Evolutionary conservation across 2,113 vertebrate species (phyloP), one percentile per base, ranked within the genome.

Genomic region (Piprites chloris): DNA sequence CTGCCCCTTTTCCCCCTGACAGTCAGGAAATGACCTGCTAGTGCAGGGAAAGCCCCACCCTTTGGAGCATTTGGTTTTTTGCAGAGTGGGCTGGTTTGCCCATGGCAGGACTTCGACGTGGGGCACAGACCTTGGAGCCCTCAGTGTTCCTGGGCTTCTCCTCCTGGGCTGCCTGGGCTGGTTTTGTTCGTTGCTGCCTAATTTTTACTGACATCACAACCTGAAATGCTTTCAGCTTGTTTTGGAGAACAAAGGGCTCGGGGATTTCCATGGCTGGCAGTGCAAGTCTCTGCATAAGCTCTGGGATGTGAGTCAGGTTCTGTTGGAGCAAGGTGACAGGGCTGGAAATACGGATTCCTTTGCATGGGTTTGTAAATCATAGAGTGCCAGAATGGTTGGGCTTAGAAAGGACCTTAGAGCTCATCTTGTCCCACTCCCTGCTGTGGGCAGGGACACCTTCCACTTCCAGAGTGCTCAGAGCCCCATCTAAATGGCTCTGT

Each of bases 161-260:
- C 46, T 91, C 56, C 52, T 71, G 4, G 68, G 50, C 52, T 52
- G 9, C 79, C 13, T 1, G 2, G 16, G 53, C 62, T 23, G 75
- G 27, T 62, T 85, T 62, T 55, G 27, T 55, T 87, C 22, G 0
- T 33, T 30, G 16, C 63, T 52, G 87, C 55, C 76, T 63, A 12
- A 41, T 85, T 88, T n/a, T 87, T 14, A 39, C 13, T 21, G 33
- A 56, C 42, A 5, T 53, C 42, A 85, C 83, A 84, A 58, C 77
- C 76, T 55, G 73, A 84, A 93, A 73, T 15, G 11, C 72, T 87
- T 52, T 62, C 28, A 50, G 9, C 74, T 81, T 6, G 0, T 81
- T 95, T 91, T 39, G 84, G 58, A 97, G 92, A 95, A 94, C 95
- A 95, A 87, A 96, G 87, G 67, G 86, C 84, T 83, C 33, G 95